A percentile compares a stretch with the other conserved stretches of the same genome.
These are phyloP conservation scores for Syncerus caffer DNA, from an alignment of 2,797 vertebrate species.

Conservation along the genomic window DNA sequence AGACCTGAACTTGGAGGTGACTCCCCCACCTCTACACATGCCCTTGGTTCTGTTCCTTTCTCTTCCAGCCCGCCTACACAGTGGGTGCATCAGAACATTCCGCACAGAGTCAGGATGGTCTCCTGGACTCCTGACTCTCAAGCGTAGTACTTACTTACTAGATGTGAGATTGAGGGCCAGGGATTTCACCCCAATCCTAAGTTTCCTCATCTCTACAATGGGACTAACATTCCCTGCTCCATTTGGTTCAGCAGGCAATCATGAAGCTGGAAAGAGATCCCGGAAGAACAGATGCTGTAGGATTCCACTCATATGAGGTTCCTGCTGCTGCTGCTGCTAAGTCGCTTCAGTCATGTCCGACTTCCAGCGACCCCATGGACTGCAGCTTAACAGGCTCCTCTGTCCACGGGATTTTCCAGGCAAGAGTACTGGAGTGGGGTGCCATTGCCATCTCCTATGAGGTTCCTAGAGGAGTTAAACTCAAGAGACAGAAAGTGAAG, in stretches of 20 bases:
- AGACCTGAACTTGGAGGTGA: not conserved
- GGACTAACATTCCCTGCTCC: too few relatives aligned
- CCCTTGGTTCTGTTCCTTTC: not conserved
- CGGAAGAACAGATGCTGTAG: not conserved
- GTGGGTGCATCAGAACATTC: not conserved
- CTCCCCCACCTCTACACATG: accelerated
- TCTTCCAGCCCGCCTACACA: not conserved
- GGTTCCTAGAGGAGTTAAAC: too few relatives aligned
- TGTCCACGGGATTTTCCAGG: too few relatives aligned
- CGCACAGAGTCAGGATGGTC: not conserved
- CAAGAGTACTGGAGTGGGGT: too few relatives aligned
- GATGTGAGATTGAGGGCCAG: not conserved
- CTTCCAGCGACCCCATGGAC: too few relatives aligned
- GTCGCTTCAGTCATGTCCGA: too few relatives aligned
- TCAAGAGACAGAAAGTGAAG: not conserved
- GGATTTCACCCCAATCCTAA: too few relatives aligned
- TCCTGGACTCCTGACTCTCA: not conserved
- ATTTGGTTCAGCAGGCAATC: not conserved
- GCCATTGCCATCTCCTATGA: too few relatives aligned
- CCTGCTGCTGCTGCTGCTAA: too few relatives aligned
- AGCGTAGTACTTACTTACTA: not conserved
- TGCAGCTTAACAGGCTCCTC: too few relatives aligned
- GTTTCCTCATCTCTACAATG: not conserved
- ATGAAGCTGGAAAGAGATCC: not conserved
- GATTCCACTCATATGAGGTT: not conserved